Base-by-base conservation (phyloP, 2,888 invertebrate genomes). In the Agriotes lineatus region DNA sequence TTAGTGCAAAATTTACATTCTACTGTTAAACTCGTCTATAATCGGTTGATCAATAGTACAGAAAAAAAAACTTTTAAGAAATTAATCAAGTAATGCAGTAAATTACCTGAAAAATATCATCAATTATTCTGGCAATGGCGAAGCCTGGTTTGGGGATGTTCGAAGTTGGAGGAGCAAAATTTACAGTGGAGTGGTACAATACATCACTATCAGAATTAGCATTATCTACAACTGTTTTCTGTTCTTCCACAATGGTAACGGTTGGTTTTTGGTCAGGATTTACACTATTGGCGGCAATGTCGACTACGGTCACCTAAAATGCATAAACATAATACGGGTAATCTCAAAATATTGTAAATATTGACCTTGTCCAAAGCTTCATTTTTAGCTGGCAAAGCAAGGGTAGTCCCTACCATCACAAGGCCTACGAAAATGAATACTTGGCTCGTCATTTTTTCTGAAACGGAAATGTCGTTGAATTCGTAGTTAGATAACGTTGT, bases 51-150 rank as follows among this genome's bases (percentile, higher is more conserved):
- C n/a, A n/a, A n/a, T n/a, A n/a, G n/a, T n/a, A n/a, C n/a, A n/a
- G n/a, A n/a, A n/a, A n/a, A n/a, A n/a, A n/a, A n/a, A n/a, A n/a
- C n/a, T n/a, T n/a, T n/a, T n/a, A n/a, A n/a, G n/a, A n/a, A n/a
- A n/a, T n/a, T n/a, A n/a, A n/a, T n/a, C n/a, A n/a, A n/a, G n/a
- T n/a, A n/a, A n/a, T n/a, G n/a, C n/a, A n/a, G n/a, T n/a, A n/a
- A n/a, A 16, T 76, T 75, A 83, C 83, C 73, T 83, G 82, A 58
- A 83, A 83, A 58, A 83, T 82, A 54, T 83, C 83, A 67, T 83
- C 82, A 39, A 83, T 83, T 42, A 83, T 76, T 62, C 82, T 76
- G 9, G 82, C 80, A 63, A 83, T 82, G 75, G 78, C 78, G 0
- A 79, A 78, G 54, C 80, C 80, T n/a, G 80, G 76, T 64, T 76